Percentiles rank a stretch among this genome's conserved stretches.
Conservation (phyloP, 1,140 invertebrate genomes). For the Notospermus geniculatus region DNA sequence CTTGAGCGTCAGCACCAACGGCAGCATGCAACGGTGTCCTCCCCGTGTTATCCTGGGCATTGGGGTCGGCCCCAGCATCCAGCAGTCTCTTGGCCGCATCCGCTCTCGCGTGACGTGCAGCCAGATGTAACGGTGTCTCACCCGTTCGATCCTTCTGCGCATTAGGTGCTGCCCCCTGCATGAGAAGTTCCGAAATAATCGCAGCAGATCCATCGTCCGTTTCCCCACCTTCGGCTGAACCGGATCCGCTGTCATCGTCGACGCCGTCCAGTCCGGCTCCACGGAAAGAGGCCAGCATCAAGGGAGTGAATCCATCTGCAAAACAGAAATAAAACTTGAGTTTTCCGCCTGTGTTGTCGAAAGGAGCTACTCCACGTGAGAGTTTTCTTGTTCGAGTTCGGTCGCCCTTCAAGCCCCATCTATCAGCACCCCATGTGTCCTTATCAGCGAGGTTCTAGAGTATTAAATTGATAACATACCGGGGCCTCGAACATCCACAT, state of each 20-base stretch:
- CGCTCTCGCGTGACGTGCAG: slow-evolving; percentile 85
- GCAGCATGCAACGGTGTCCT: slow-evolving; percentile 91
- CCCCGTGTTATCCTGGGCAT: slow-evolving; percentile 90
- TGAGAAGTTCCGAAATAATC: slow-evolving; percentile 86
- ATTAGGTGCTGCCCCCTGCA: slow-evolving; percentile 88
- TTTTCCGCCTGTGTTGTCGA: neutral
- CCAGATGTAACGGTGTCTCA: slow-evolving; percentile 90
- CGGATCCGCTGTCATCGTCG: slow-evolving; percentile 34
- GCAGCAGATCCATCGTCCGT: slow-evolving; percentile 80
- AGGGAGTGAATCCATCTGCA: slow-evolving; percentile 86
- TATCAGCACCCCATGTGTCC: no score
- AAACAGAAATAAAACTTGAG: slow-evolving; percentile 45
- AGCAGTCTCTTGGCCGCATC: slow-evolving; percentile 91
- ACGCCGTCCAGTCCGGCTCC: slow-evolving; percentile 56
- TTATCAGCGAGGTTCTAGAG: no score
- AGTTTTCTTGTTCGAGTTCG: no score
- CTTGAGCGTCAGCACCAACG: slow-evolving; percentile 92
- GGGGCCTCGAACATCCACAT: slow-evolving; percentile 45
- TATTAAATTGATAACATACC: slow-evolving; percentile 21
- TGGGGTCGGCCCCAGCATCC: slow-evolving; percentile 92
- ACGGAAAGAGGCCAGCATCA: slow-evolving; percentile 89
- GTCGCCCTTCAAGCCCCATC: no score
- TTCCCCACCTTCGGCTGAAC: slow-evolving; percentile 73
- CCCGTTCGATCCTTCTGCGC: slow-evolving; percentile 89
- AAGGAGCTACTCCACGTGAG: neutral